These are phyloP conservation scores for Proisotoma minuta DNA, from an alignment of 2,888 invertebrate genomes.

Conservation along the genomic window DNA sequence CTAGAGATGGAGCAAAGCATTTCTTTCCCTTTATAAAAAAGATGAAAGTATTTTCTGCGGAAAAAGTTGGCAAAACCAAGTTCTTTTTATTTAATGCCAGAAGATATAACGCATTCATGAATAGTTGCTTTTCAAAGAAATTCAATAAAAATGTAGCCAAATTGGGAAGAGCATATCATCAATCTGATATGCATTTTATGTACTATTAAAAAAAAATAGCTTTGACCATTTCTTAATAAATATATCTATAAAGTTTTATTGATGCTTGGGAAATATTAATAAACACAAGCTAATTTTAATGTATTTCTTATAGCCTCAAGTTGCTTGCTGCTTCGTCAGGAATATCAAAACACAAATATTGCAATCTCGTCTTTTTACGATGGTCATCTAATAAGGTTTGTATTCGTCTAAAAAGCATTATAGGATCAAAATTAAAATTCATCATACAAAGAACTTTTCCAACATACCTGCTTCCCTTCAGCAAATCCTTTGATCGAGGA, in stretches of 20 bases:
- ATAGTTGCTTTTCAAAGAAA: too few relatives aligned
- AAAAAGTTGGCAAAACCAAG: slow-evolving; percentile 7
- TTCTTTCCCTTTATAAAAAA: slow-evolving; percentile 5
- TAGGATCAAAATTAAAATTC: slow-evolving; percentile 27
- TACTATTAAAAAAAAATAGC: too few relatives aligned
- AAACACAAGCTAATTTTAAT: too few relatives aligned
- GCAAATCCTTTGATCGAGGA: slow-evolving; percentile 60
- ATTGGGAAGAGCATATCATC: too few relatives aligned
- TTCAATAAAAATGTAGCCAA: too few relatives aligned
- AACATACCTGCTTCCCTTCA: slow-evolving; percentile 57
- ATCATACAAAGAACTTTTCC: neutral
- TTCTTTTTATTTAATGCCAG: neutral
- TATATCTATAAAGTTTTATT: too few relatives aligned
- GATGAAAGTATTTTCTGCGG: too few relatives aligned
- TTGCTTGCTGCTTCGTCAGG: neutral
- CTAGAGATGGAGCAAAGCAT: slow-evolving; percentile 9
- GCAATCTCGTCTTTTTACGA: slow-evolving; percentile 38
- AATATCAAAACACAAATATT: slow-evolving; percentile 38
- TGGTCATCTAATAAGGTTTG: slow-evolving; percentile 57
- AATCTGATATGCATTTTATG: too few relatives aligned
- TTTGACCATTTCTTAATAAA: too few relatives aligned
- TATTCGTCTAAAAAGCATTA: slow-evolving; percentile 54
- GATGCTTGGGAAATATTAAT: too few relatives aligned
- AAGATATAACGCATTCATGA: too few relatives aligned
- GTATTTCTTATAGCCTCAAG: too few relatives aligned